Conservation (phyloP, 2,113 vertebrate genomes). For the Trachemys scripta region DNA sequence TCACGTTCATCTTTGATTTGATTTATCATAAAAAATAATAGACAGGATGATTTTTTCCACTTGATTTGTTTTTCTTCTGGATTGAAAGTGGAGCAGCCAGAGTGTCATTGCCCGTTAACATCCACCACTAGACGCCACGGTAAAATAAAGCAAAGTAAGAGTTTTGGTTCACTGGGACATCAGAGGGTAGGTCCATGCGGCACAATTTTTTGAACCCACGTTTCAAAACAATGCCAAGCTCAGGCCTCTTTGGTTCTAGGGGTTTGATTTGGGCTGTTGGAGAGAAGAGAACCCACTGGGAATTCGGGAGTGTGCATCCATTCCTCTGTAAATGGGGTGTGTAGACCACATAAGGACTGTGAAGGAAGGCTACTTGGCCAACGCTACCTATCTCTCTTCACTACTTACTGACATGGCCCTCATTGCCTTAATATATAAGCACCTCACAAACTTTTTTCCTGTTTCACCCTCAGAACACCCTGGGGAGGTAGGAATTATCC, state of each 20-base stretch:
- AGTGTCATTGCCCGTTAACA: not conserved
- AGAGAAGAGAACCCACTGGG: not conserved
- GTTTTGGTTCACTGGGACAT: not conserved
- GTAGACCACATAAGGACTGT: not conserved
- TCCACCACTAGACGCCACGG: not conserved
- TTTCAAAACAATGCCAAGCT: not conserved
- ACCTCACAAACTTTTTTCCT: not conserved
- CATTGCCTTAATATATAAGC: not conserved
- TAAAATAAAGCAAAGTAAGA: not conserved
- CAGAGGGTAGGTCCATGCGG: not conserved
- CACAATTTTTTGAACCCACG: not conserved
- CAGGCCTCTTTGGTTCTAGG: not conserved
- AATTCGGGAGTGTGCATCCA: not conserved
- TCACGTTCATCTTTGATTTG: not conserved
- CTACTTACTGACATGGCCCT: not conserved
- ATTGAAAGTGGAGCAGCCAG: not conserved
- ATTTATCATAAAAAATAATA: not conserved
- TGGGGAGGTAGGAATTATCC: not conserved
- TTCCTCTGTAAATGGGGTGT: not conserved
- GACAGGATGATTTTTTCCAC: not conserved
- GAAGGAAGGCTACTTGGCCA: not conserved
- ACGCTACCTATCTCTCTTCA: not conserved
- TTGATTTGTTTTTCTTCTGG: not conserved
- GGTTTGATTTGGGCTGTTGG: not conserved
- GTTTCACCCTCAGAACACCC: not conserved